A percentile compares a stretch with the other conserved stretches of the same genome.
phyloP scores from a whole-genome alignment of 2,113 vertebrate genomes.

The Syngnathus floridae region DNA sequence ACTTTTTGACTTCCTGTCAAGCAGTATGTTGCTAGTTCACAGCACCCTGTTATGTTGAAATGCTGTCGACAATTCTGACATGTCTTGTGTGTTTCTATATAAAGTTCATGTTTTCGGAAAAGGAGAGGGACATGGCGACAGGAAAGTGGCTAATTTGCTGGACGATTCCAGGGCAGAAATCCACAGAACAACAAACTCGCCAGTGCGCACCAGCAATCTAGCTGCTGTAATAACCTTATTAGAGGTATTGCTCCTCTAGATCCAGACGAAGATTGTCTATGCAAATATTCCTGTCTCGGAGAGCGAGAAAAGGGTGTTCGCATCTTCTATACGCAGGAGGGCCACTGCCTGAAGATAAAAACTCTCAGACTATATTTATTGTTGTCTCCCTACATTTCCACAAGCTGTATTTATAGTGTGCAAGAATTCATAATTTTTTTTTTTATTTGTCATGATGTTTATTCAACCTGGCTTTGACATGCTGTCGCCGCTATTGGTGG shows the following conservation, averaged over 20 bases:
- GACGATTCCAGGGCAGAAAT: background rate
- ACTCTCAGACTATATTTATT: slow-evolving; percentile 13
- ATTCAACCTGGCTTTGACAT: slow-evolving; percentile 26
- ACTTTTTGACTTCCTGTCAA: background rate
- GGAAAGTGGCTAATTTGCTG: too few relatives aligned
- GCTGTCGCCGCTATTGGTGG: slow-evolving; percentile 35
- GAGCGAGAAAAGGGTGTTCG: slow-evolving; percentile 18
- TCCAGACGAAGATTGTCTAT: slow-evolving; percentile 6
- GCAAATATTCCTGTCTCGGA: slow-evolving; percentile 14
- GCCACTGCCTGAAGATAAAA: slow-evolving; percentile 31
- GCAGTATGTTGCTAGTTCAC: background rate
- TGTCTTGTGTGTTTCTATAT: background rate
- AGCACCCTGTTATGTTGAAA: background rate
- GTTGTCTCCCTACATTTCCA: slow-evolving; percentile 27
- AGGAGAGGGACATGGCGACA: slow-evolving; percentile 2
- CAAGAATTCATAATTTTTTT: slow-evolving; percentile 39
- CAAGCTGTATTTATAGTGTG: slow-evolving; percentile 39
- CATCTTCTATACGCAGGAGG: slow-evolving; percentile 24
- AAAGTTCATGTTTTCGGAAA: background rate
- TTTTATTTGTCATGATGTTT: slow-evolving; percentile 45
- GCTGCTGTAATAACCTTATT: slow-evolving; percentile 8
- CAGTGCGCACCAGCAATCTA: slow-evolving; percentile 1
- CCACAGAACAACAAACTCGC: slow-evolving; percentile 17
- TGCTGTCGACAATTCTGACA: background rate
- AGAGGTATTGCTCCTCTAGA: slow-evolving; percentile 2